A percentile compares a stretch with the other conserved stretches of the same genome.
Conservation (phyloP, 2,888 invertebrate genomes). For the Volucella inanis region DNA sequence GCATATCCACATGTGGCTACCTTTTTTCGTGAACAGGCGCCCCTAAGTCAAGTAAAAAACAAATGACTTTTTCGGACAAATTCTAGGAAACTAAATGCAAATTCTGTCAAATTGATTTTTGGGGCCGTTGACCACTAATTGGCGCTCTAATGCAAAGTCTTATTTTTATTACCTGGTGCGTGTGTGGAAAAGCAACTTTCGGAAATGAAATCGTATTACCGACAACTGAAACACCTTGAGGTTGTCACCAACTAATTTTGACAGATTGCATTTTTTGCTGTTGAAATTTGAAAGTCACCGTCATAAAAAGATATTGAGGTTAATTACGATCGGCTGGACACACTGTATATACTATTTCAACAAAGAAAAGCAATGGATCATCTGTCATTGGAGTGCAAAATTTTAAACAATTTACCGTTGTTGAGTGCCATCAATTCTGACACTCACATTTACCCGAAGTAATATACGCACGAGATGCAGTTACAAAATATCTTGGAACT, state of each 20-base stretch:
- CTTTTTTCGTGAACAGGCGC: constrained; percentile 42
- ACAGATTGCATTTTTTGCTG: constrained; percentile 12
- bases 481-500: constrained; percentile 44
- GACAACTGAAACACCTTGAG: constrained; percentile 48
- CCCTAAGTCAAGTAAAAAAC: constrained; percentile 30
- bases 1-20: constrained; percentile 11
- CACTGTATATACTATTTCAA: too few relatives aligned
- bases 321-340: constrained; percentile 28
- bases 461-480: constrained; percentile 5
- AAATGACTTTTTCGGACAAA: constrained; percentile 49
- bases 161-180: constrained; percentile 36
- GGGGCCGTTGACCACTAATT: constrained; percentile 33
- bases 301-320: constrained; percentile 35
- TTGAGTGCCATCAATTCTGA: constrained; percentile 18
- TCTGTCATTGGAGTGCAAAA: constrained; percentile 9
- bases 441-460: constrained; percentile 6
- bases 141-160: background rate
- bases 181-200: constrained; percentile 65
- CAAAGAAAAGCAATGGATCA: background rate
- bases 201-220: constrained; percentile 46
- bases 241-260: constrained; percentile 34
- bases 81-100: constrained; percentile 70
- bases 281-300: constrained; percentile 24
- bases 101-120: constrained; percentile 67
- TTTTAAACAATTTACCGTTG: background rate